phyloP scores from a whole-genome alignment of 2,113 vertebrate species.

The Rhadina sibilatrix region DNA sequence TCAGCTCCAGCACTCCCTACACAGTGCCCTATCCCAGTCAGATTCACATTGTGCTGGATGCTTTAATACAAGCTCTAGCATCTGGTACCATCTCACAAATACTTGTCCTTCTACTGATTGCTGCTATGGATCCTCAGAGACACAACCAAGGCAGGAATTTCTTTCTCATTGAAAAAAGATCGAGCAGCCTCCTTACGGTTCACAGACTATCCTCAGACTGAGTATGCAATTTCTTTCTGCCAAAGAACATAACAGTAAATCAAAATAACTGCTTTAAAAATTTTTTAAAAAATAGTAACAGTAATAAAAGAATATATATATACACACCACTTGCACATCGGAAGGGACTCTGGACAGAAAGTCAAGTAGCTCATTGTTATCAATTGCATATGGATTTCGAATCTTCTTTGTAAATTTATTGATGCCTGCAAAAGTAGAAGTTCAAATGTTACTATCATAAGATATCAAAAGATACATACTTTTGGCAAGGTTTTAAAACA shows the following conservation, averaged over 20 bases:
- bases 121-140: neutral
- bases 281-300: neutral
- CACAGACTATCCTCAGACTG: neutral
- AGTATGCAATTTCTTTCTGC: neutral
- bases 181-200: neutral
- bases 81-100: neutral
- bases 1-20: neutral
- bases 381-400: conserved; percentile 91
- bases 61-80: neutral
- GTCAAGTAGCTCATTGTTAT: conserved; percentile 97
- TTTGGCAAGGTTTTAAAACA: neutral
- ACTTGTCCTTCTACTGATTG: neutral
- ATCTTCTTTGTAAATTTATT: conserved; percentile 99
- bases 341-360: conserved; percentile 97
- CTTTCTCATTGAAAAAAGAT: neutral
- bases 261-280: neutral
- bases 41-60: neutral
- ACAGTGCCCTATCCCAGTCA: neutral
- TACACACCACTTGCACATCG: conserved; percentile 95
- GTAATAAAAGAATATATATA: neutral
- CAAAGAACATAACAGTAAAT: neutral
- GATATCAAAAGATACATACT: neutral
- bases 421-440: conserved; percentile 81
- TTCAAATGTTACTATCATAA: conserved; percentile 8
- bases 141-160: neutral